Evolutionary conservation across 2,113 vertebrate genomes (phyloP), one percentile per base, ranked within the genome.

Genomic region (Pelvicachromis taeniatus): DNA sequence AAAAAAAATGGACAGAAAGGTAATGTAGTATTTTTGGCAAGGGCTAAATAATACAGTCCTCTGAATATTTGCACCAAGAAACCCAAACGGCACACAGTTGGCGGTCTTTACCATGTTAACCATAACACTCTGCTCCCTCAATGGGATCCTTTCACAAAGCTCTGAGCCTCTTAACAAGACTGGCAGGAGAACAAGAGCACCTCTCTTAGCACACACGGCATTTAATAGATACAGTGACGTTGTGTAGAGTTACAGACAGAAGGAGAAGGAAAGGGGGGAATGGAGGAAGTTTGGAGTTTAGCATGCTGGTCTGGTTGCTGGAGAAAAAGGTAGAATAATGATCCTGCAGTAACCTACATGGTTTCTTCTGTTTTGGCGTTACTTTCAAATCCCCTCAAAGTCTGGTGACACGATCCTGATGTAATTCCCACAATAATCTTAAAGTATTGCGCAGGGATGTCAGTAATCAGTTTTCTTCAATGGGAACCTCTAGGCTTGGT

Each of bases 61-160:
- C 83, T 87, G 77, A 91, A 78, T 65, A 85, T 82, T 80, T 92
- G 89, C 78, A 78, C 85, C 63, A 13, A 86, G 21, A 83, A 85
- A 83, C 52, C 58, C 73, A 93, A 88, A 92, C 82, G 85, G 40
- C 78, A 91, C 80, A 1, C 73, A 65, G 85, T 84, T 88, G 88
- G 91, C 82, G 59, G 75, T 85, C 88, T 80, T 77, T 52, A 78
- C 63, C 45, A 88, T 89, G 89, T 91, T 89, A 91, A 93, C 90
- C 53, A 55, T 81, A 92, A 90, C 90, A 94, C 89, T 82, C 84
- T 52, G 87, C 88, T 79, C 77, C 85, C 89, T 92, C 89, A 91
- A 85, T 87, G 48, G 80, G 45, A 55, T 86, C 84, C 85, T 90
- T 90, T 93, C 89, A 93, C 82, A 80, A 79, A 82, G 45, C 77